A percentile compares a stretch with the other conserved stretches of the same genome.
Conservation (phyloP, 2,888 invertebrate genomes). For the Tyria jacobaeae region DNA sequence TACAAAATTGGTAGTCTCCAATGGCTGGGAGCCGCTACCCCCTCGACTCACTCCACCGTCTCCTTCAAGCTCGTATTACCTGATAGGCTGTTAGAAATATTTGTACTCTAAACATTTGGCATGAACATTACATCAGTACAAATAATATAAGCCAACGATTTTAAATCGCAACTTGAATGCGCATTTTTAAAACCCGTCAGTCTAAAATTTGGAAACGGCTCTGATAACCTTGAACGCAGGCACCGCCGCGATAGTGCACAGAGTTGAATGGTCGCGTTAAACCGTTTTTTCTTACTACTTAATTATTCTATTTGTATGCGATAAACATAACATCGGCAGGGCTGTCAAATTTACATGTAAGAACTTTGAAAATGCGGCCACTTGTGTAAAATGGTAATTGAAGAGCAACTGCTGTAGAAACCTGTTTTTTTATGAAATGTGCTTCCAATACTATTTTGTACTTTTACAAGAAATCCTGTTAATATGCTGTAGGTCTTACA, state of each 20-base stretch:
- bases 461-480: neutral
- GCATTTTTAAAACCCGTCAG: conserved; percentile 2
- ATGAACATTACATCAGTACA: too few species aligned
- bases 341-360: conserved; percentile 27
- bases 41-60: too few species aligned
- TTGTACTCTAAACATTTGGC: too few species aligned
- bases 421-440: neutral
- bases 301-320: conserved; percentile 63
- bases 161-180: conserved; percentile 24
- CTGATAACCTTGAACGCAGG: conserved; percentile 48
- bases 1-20: too few species aligned
- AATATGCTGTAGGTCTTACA: neutral
- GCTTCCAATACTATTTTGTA: neutral
- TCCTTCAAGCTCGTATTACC: too few species aligned
- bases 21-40: too few species aligned
- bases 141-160: neutral
- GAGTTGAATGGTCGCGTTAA: conserved; percentile 52
- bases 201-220: conserved; percentile 40
- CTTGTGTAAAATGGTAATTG: conserved; percentile 4
- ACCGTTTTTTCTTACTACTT: conserved; percentile 48
- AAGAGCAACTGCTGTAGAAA: neutral
- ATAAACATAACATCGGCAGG: conserved; percentile 41
- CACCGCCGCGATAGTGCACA: conserved; percentile 48
- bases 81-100: too few species aligned
- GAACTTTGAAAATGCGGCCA: neutral